Conservation (phyloP, 2,888 invertebrate species). For the Microctonus brassicae region DNA sequence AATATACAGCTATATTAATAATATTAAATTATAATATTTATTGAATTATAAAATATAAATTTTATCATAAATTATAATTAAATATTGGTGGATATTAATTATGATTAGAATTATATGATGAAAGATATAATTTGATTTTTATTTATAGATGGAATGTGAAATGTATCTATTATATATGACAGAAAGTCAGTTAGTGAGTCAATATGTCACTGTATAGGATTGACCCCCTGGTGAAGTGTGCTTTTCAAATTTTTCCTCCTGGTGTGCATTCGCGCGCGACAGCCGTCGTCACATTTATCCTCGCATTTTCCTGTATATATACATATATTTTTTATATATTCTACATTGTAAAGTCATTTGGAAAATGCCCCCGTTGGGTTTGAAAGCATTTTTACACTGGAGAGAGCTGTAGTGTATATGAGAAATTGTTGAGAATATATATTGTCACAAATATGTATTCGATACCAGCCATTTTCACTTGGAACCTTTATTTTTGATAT, state of each 20-base stretch:
- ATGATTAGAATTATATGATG: too few species aligned
- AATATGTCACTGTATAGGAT: conserved; percentile 20
- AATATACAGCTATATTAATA: neutral
- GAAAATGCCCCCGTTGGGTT: conserved; percentile 11
- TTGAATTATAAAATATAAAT: neutral
- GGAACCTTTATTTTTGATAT: neutral
- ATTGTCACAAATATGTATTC: too few species aligned
- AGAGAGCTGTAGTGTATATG: too few species aligned
- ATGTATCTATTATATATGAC: conserved; percentile 2
- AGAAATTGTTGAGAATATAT: too few species aligned
- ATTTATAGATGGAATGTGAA: neutral
- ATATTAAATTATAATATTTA: neutral
- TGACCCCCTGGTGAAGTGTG: conserved; percentile 19
- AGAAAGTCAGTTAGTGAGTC: conserved; percentile 23
- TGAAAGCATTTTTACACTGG: neutral
- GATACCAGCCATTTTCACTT: neutral
- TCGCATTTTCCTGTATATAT: neutral
- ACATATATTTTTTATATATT: neutral
- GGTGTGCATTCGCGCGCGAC: conserved; percentile 19
- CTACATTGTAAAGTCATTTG: neutral
- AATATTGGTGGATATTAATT: too few species aligned
- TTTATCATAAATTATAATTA: too few species aligned
- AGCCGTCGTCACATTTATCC: conserved; percentile 28
- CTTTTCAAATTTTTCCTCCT: conserved; percentile 21
- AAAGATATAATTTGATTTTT: too few species aligned